Percentiles rank a stretch among this genome's conserved stretches.
Evolutionary conservation across 1,140 invertebrate species (phyloP).

Genomic region (Tetramorium alpestre): DNA sequence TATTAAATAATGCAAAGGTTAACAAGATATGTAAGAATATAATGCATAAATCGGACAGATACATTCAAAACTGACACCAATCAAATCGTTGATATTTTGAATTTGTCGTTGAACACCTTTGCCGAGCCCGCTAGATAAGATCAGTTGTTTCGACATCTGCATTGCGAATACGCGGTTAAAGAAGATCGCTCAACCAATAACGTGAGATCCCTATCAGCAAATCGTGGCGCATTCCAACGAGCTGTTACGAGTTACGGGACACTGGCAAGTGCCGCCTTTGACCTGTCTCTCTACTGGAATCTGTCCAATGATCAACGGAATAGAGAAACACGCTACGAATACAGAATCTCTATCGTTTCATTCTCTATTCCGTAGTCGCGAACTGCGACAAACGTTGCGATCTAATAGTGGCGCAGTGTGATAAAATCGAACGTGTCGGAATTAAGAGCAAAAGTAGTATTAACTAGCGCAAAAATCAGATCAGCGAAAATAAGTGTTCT

Average conservation of each 20-base stretch:
- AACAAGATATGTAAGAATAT: neutral
- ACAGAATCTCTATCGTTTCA: conserved; percentile 41
- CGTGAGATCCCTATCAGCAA: conserved; percentile 65
- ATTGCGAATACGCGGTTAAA: conserved; percentile 15
- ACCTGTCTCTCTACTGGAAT: conserved; percentile 65
- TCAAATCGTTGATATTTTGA: neutral
- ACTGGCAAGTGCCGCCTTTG: conserved; percentile 62
- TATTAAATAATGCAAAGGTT: neutral
- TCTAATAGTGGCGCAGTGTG: neutral
- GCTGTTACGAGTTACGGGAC: conserved; percentile 60
- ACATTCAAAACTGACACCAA: neutral
- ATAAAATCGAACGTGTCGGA: conserved; percentile 21
- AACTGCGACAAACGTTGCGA: conserved; percentile 22
- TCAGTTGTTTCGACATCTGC: conserved; percentile 35
- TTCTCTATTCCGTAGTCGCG: conserved; percentile 22
- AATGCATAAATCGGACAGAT: neutral
- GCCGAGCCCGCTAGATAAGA: neutral
- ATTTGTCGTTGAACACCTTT: neutral
- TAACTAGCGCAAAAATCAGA: conserved; percentile 21
- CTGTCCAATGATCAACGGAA: conserved; percentile 53
- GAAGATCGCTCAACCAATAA: conserved; percentile 62
- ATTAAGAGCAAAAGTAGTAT: conserved; percentile 39
- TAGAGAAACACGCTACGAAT: conserved; percentile 51
- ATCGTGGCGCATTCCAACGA: conserved; percentile 61
- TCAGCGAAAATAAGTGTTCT: neutral